Percentiles rank a stretch among this genome's conserved stretches.
These are phyloP conservation scores for Lepisosteus osseus DNA, from an alignment of 2,113 vertebrate genomes.

Conservation along the genomic window DNA sequence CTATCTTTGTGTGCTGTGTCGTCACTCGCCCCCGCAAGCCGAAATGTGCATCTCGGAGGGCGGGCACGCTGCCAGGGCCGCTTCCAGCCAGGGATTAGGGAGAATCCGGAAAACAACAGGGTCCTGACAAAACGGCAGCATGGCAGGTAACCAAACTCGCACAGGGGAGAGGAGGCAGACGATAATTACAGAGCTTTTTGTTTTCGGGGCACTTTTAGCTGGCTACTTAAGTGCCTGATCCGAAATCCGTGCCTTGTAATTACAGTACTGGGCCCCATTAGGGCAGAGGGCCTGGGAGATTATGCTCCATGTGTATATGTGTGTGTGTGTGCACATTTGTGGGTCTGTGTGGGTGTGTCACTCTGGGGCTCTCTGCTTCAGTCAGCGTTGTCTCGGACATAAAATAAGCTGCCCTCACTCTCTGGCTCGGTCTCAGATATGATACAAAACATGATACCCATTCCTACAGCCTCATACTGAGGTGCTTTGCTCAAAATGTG, in stretches of 20 bases:
- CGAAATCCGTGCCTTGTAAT: constrained; percentile 79
- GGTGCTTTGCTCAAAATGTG: constrained; percentile 2
- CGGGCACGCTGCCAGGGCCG: constrained; percentile 62
- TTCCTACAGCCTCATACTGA: constrained; percentile 25
- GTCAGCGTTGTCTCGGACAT: neutral
- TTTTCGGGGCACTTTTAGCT: constrained; percentile 74
- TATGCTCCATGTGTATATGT: constrained; percentile 51
- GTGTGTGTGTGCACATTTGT: constrained; percentile 21
- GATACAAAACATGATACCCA: constrained; percentile 10
- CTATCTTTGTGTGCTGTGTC: constrained; percentile 76
- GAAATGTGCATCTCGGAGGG: constrained; percentile 68
- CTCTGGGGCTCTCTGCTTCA: neutral
- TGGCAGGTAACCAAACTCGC: constrained; percentile 74
- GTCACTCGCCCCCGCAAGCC: constrained; percentile 66
- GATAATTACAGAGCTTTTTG: constrained; percentile 80
- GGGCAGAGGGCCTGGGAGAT: constrained; percentile 72
- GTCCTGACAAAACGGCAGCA: constrained; percentile 65
- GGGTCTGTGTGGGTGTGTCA: constrained; percentile 5
- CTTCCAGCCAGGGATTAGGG: constrained; percentile 70
- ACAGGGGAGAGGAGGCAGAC: constrained; percentile 58
- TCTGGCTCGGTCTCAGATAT: neutral
- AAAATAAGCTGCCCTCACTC: neutral
- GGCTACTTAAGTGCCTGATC: constrained; percentile 77
- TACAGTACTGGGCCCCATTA: constrained; percentile 77
- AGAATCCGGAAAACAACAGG: constrained; percentile 66